Conservation (phyloP, 30 jellyfish, hydroid and myxozoan species). For the Morbakka virulenta region DNA sequence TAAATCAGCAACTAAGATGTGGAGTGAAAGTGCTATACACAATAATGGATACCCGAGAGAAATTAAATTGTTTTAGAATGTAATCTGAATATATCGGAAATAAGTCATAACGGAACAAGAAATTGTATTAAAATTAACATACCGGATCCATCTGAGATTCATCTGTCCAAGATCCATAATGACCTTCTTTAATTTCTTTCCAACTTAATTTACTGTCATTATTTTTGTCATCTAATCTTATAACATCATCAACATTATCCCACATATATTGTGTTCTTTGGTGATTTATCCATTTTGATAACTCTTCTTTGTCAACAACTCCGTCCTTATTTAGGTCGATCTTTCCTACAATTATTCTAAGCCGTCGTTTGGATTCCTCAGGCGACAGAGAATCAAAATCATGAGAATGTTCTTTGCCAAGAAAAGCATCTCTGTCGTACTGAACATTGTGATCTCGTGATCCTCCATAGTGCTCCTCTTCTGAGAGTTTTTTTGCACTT, state of each 20-base stretch:
- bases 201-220: constrained; percentile 69
- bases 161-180: constrained; percentile 92
- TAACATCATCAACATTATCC: constrained; percentile 80
- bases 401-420: constrained; percentile 91
- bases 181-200: constrained; percentile 80
- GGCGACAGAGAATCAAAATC: constrained; percentile 81
- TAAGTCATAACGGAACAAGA: no score
- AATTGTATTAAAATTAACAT: no score
- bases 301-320: constrained; percentile 52
- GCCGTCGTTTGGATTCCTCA: constrained; percentile 73
- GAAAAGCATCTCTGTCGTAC: constrained; percentile 93
- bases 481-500: constrained; percentile 61
- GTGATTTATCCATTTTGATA: constrained; percentile 74
- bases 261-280: constrained; percentile 92
- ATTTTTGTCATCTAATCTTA: constrained; percentile 73
- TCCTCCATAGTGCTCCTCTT: constrained; percentile 66
- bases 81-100: no score
- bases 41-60: no score
- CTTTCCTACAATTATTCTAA: constrained; percentile 53
- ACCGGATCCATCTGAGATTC: constrained; percentile 87
- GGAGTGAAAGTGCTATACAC: no score
- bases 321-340: constrained; percentile 70
- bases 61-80: no score
- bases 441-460: constrained; percentile 62
- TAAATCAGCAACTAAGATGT: no score